Percentiles rank a stretch among this genome's conserved stretches.
phyloP scores from a whole-genome alignment of 2,888 invertebrate species.

The Buathra laborator region DNA sequence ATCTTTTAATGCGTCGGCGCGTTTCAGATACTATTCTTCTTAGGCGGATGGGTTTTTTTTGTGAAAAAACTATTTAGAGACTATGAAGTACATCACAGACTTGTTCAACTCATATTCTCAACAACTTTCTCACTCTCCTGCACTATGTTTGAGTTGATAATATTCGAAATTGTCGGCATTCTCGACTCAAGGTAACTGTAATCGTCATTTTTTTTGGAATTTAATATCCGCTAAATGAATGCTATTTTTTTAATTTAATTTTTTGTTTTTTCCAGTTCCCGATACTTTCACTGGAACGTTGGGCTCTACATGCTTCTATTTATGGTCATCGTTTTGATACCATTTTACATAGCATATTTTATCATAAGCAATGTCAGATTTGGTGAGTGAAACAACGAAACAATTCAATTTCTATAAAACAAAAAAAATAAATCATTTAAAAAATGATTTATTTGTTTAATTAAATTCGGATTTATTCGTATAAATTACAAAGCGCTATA shows the following conservation, averaged over 20 bases:
- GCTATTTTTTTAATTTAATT: too few relatives aligned
- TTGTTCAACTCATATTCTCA: slow-evolving; percentile 98
- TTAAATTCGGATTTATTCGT: too few relatives aligned
- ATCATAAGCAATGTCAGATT: slow-evolving; percentile 95
- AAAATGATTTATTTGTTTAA: neutral
- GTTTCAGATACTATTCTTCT: slow-evolving; percentile 95
- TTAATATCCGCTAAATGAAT: neutral
- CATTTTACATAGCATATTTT: slow-evolving; percentile 98
- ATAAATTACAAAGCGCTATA: too few relatives aligned
- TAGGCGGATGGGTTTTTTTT: slow-evolving; percentile 99
- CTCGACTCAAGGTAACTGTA: slow-evolving; percentile 93
- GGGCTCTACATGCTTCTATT: slow-evolving; percentile 96
- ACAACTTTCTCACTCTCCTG: slow-evolving; percentile 98
- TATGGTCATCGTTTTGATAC: slow-evolving; percentile 98
- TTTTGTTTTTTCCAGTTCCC: slow-evolving; percentile 88
- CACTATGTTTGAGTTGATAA: slow-evolving; percentile 99
- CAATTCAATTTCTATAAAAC: neutral
- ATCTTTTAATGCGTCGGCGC: slow-evolving; percentile 12
- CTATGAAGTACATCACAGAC: slow-evolving; percentile 98
- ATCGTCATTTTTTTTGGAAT: neutral
- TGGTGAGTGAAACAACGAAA: slow-evolving; percentile 87
- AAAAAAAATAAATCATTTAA: slow-evolving; percentile 25
- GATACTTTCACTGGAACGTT: slow-evolving; percentile 98
- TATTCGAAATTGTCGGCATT: slow-evolving; percentile 98
- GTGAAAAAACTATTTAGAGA: slow-evolving; percentile 98